These are phyloP conservation scores for Mormoops blainvillei DNA, from an alignment of 2,113 vertebrate genomes.

Conservation along the genomic window DNA sequence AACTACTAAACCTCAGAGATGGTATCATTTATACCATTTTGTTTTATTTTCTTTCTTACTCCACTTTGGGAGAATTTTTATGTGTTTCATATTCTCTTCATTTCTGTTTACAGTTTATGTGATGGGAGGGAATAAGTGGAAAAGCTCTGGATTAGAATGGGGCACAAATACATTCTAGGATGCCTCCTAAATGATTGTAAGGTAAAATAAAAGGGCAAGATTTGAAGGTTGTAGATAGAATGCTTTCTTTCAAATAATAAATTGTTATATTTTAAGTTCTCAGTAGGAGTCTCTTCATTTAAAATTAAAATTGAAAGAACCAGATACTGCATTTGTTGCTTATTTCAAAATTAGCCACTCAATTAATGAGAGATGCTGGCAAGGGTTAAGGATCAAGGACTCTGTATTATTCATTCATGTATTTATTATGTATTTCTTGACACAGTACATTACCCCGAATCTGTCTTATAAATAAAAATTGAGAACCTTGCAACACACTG, in stretches of 20 bases:
- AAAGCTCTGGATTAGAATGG: not conserved
- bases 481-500: slow-evolving; percentile 43
- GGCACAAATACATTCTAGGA: not conserved
- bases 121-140: not conserved
- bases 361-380: slow-evolving; percentile 60
- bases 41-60: not conserved
- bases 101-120: not conserved
- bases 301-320: slow-evolving; percentile 54
- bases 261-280: slow-evolving; percentile 40
- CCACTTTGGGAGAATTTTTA: not conserved
- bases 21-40: not conserved
- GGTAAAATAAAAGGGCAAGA: not conserved
- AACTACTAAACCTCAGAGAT: not conserved
- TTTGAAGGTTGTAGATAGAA: not conserved
- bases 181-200: not conserved
- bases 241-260: slow-evolving; percentile 20
- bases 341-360: slow-evolving; percentile 60
- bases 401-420: slow-evolving; percentile 62
- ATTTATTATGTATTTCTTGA: slow-evolving; percentile 72
- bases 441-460: slow-evolving; percentile 63
- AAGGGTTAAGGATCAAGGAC: slow-evolving; percentile 66
- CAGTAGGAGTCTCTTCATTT: slow-evolving; percentile 54
- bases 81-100: not conserved
- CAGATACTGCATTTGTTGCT: slow-evolving; percentile 13
- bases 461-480: slow-evolving; percentile 64